A percentile compares a stretch with the other conserved stretches of the same genome.
Conservation (phyloP, 2,797 vertebrate species). For the Gobio occitaniae region DNA sequence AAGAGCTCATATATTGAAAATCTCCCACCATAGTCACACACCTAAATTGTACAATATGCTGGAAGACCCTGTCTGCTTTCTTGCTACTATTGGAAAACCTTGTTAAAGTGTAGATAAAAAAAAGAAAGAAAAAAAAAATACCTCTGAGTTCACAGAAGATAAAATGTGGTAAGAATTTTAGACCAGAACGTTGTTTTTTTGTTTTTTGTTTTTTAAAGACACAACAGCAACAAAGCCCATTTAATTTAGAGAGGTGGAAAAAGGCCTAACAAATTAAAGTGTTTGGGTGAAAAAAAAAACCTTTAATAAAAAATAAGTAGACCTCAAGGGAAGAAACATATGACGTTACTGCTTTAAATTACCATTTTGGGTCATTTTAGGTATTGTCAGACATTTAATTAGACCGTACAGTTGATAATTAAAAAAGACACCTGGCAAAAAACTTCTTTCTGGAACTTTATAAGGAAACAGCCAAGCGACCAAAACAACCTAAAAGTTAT, state of each 20-base stretch:
- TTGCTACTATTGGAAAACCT: background rate
- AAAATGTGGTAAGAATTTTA: background rate
- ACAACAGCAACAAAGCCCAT: too few relatives aligned
- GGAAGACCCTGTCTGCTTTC: background rate
- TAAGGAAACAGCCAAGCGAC: too few relatives aligned
- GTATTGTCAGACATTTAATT: background rate
- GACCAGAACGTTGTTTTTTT: background rate
- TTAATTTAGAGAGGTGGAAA: background rate
- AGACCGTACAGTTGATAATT: background rate
- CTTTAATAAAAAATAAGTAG: background rate
- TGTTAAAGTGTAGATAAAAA: background rate
- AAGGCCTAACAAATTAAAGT: background rate
- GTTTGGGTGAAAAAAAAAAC: background rate
- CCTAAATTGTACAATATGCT: background rate
- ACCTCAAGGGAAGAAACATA: background rate
- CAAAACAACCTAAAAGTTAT: too few relatives aligned
- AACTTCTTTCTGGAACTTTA: too few relatives aligned
- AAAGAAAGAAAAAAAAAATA: background rate
- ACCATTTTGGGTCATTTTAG: background rate
- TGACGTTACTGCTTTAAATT: background rate
- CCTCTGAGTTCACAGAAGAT: background rate
- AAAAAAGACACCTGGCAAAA: too few relatives aligned
- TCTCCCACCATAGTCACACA: background rate
- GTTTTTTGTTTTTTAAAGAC: background rate
- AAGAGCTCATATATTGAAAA: conserved; percentile 10